Base-by-base conservation (phyloP, 2,113 vertebrate genomes). In the Asarcornis scutulata region DNA sequence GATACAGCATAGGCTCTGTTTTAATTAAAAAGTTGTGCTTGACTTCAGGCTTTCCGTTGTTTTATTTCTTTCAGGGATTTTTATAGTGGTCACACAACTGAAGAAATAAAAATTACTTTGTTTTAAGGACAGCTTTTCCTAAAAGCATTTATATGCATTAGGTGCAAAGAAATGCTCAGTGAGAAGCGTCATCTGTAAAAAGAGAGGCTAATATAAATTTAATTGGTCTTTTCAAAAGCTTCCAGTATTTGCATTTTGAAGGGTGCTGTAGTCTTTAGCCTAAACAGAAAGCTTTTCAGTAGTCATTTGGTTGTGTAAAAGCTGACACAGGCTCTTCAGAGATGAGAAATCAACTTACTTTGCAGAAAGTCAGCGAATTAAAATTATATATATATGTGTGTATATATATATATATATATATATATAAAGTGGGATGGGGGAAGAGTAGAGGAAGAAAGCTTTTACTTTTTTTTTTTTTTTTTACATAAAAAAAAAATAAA, bases 21-120 rank as follows among this genome's bases (percentile, higher is more conserved):
- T 94, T 96, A 97, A 97, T 97, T 95, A 95, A 66, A 22, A 67
- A 74, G 81, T 71, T 94, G 66, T 23, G 59, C 62, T 50, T 91
- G 59, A 76, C 80, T 88, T 91, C 63, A 40, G 58, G 36, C 69
- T 69, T 12, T 76, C 50, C 74, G 52, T 88, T 40, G 15, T 31
- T 76, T 86, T 38, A 12, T 68, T 85, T 23, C 62, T 75, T 58
- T 22, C 62, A 62, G 90, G 86, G 42, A 38, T 56, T 90, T 78
- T 86, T 56, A 10, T 42, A 64, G 21, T 38, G 27, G 22, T 74
- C 78, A 52, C 0, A 10, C 29, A 27, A 26, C 72, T 73, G 52
- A 63, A 83, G 62, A 83, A 86, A 55, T 32, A 86, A 71, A 73
- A 76, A 62, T 15, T 34, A 27, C 9, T 60, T 78, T 83, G 31